Evolutionary conservation across 1,140 invertebrate genomes (phyloP).

Genomic region (Pseudachorutes palmiensis): DNA sequence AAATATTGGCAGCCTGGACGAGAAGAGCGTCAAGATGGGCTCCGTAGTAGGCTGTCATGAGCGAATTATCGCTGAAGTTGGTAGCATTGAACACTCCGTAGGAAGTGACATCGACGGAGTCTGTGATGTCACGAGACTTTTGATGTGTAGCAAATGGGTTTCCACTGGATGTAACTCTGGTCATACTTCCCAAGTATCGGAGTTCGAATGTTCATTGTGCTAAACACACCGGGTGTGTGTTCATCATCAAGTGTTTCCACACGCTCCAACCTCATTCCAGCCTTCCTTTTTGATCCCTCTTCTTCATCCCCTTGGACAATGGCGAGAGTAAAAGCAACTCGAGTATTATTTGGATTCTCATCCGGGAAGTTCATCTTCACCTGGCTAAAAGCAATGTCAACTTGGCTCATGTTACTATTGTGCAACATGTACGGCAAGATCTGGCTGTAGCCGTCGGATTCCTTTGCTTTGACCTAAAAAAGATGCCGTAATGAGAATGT

Average conservation of each 20-base stretch:
- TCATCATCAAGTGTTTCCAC: constrained; percentile 31
- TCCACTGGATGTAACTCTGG: constrained; percentile 35
- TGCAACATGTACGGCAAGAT: constrained; percentile 33
- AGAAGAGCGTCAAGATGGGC: constrained; percentile 18
- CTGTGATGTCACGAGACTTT: constrained; percentile 21
- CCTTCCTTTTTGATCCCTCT: background rate
- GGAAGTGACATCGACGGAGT: constrained; percentile 30
- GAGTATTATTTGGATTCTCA: constrained; percentile 18
- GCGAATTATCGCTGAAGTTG: background rate
- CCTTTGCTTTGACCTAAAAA: constrained; percentile 27
- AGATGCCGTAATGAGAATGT: background rate
- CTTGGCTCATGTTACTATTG: constrained; percentile 32
- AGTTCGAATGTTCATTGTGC: constrained; percentile 23
- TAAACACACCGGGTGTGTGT: constrained; percentile 35
- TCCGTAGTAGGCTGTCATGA: constrained; percentile 24
- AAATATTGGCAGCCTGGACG: constrained; percentile 27
- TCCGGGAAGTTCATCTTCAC: constrained; percentile 28
- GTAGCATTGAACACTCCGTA: constrained; percentile 17
- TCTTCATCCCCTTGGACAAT: constrained; percentile 23
- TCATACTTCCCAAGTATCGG: constrained; percentile 21
- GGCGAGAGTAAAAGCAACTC: constrained; percentile 26
- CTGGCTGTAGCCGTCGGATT: constrained; percentile 30
- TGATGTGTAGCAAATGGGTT: constrained; percentile 33
- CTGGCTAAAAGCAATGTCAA: constrained; percentile 32
- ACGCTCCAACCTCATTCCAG: constrained; percentile 13